A percentile compares a stretch with the other conserved stretches of the same genome.
These are phyloP conservation scores for Cylas formicarius DNA, from an alignment of 1,140 invertebrate species.

Conservation along the genomic window DNA sequence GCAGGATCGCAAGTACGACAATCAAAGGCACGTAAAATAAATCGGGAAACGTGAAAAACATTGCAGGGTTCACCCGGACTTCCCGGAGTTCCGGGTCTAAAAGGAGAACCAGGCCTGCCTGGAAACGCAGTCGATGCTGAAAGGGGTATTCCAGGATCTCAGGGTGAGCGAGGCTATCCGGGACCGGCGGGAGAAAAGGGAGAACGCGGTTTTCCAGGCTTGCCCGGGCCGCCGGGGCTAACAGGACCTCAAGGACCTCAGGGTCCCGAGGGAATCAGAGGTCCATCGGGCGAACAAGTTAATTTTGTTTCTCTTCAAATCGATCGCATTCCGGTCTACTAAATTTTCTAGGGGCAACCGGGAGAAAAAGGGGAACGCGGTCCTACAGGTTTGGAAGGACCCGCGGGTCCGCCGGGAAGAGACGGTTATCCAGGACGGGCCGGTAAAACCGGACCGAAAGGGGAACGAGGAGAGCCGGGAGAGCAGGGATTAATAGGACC, in stretches of 20 bases:
- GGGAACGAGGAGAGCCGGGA: constrained; percentile 44
- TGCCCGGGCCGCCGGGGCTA: constrained; percentile 46
- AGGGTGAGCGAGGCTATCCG: constrained; percentile 49
- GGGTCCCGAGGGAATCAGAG: constrained; percentile 42
- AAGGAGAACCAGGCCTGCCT: constrained; percentile 52
- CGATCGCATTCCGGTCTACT: background rate
- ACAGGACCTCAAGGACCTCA: constrained; percentile 42
- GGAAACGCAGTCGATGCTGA: constrained; percentile 35
- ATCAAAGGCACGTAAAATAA: too few relatives aligned
- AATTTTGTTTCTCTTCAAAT: background rate
- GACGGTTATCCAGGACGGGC: constrained; percentile 44
- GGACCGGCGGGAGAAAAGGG: constrained; percentile 54
- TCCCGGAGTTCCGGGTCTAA: constrained; percentile 53
- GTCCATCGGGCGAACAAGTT: constrained; percentile 30
- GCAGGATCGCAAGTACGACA: constrained; percentile 36
- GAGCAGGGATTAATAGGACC: constrained; percentile 54
- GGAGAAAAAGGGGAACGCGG: constrained; percentile 38
- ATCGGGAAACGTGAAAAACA: background rate
- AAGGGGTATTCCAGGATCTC: constrained; percentile 45
- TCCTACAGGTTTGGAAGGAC: constrained; percentile 42
- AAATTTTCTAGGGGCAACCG: constrained; percentile 20
- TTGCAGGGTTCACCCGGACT: constrained; percentile 41
- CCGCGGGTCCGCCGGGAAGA: constrained; percentile 43
- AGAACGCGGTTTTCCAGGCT: constrained; percentile 57
- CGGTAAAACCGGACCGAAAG: constrained; percentile 45